Percentiles rank a stretch among this genome's conserved stretches.
These are phyloP conservation scores for Reticulitermes speratus DNA, from an alignment of 1,140 invertebrate genomes.

Conservation along the genomic window DNA sequence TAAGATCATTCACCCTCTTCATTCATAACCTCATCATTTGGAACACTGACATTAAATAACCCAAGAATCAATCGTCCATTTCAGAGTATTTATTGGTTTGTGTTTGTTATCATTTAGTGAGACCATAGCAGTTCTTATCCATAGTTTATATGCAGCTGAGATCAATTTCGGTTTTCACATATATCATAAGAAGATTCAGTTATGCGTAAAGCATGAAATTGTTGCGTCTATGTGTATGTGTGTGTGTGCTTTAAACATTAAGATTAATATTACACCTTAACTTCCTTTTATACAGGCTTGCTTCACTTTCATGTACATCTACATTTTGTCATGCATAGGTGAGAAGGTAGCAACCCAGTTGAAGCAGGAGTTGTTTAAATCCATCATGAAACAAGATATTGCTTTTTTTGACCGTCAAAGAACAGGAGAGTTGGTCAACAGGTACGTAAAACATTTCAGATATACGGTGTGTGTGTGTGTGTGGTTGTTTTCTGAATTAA, in stretches of 20 bases:
- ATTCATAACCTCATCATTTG: too few species aligned
- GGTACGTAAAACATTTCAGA: conserved; percentile 49
- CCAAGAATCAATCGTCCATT: too few species aligned
- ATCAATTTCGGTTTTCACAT: too few species aligned
- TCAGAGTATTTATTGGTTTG: too few species aligned
- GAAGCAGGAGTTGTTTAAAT: conserved; percentile 77
- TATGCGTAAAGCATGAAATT: too few species aligned
- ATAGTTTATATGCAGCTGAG: too few species aligned
- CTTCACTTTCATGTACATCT: conserved; percentile 89
- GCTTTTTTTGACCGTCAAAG: conserved; percentile 87
- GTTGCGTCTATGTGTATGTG: too few species aligned
- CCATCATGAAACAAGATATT: conserved; percentile 85
- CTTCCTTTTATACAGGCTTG: conserved; percentile 62
- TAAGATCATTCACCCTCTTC: too few species aligned
- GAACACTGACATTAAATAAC: too few species aligned
- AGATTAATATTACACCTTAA: conserved; percentile 19
- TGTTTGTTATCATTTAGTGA: too few species aligned
- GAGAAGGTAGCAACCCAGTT: conserved; percentile 81
- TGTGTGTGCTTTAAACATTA: background rate
- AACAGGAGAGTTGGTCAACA: conserved; percentile 88
- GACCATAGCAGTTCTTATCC: too few species aligned
- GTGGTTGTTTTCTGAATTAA: background rate
- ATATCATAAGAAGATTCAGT: too few species aligned
- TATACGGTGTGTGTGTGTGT: background rate
- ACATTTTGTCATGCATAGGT: conserved; percentile 78